These are phyloP conservation scores for Sesia apiformis DNA, from an alignment of 2,888 invertebrate species.

Conservation along the genomic window DNA sequence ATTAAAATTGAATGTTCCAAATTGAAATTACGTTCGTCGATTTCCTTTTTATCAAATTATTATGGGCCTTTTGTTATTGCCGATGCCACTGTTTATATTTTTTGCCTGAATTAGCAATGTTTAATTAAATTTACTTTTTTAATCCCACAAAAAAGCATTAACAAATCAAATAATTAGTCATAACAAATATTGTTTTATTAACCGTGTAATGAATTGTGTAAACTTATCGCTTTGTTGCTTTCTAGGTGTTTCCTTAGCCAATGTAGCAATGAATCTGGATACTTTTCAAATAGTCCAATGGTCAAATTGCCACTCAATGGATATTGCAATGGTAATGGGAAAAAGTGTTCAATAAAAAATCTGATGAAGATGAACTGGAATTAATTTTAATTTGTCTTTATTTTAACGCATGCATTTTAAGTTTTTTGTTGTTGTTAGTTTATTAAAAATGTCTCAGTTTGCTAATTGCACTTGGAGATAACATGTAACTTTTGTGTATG, in stretches of 20 bases:
- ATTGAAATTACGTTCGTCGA: constrained; percentile 9
- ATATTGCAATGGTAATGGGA: constrained; percentile 37
- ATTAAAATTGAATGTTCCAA: constrained; percentile 20
- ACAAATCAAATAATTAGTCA: constrained; percentile 1
- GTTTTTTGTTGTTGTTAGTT: constrained; percentile 4
- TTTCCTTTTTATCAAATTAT: not conserved
- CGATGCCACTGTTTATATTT: not conserved
- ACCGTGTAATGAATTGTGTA: constrained; percentile 8
- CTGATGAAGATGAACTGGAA: constrained; percentile 14
- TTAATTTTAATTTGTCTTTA: not conserved
- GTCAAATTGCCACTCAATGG: constrained; percentile 14
- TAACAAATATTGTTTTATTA: constrained; percentile 2
- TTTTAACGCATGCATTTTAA: not conserved
- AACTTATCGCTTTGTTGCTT: constrained; percentile 12
- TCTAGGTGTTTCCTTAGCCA: constrained; percentile 32
- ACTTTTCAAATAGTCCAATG: constrained; percentile 27
- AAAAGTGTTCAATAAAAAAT: constrained; percentile 33
- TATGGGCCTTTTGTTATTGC: not conserved
- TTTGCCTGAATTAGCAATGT: no score
- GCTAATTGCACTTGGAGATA: no score
- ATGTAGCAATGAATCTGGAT: constrained; percentile 40
- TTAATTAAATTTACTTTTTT: not conserved
- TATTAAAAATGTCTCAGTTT: no score
- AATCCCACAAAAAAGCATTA: constrained; percentile 1
- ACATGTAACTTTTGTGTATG: no score